Base-by-base conservation (phyloP, 2,797 vertebrate genomes). In the Mastacembelus armatus region DNA sequence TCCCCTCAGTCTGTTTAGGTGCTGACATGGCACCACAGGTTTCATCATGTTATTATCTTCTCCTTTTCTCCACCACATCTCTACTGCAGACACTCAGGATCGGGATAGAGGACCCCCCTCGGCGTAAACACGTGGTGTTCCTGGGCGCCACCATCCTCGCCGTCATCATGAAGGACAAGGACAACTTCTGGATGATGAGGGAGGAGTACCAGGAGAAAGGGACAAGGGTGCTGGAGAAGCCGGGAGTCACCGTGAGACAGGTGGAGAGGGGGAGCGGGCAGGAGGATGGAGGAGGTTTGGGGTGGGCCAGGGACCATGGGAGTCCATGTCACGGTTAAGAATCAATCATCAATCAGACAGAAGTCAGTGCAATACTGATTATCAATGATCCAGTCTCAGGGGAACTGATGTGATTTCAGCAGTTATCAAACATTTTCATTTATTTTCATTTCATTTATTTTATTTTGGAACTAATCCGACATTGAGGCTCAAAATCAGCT, bases 141-240 rank as follows among this genome's bases (percentile, higher is more conserved):
- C 85, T 97, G 84, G 96, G 96, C 0, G 96, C 96, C 0, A 96
- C 96, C 0, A 96, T 97, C 51, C 93, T 97, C 22, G 96, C 96
- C 0, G 96, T 97, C 85, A 97, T 97, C 93, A 97, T 97, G 96
- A 97, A 97, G 85, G 96, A 97, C 93, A 97, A 97, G 91, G 96
- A 97, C 91, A 96, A 96, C 94, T 97, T 97, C 88, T 97, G 96
- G 96, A 93, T 97, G 94, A 96, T 95, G 55, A 88, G 95, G 62
- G 93, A 97, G 74, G 96, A 97, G 71, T 97, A 97, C 86, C 91
- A 96, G 74, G 96, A 97, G 77, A 97, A 96, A 86, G 96, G 96
- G 42, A 93, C 93, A 21, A 94, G 95, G 4, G 96, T 97, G 74
- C 92, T 97, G 81, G 96, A 97, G 94, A 97, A 97, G 83, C 94